Evolutionary conservation across 2,113 vertebrate genomes (phyloP), one percentile per base, ranked within the genome.

Genomic region (Recurvirostra avosetta): DNA sequence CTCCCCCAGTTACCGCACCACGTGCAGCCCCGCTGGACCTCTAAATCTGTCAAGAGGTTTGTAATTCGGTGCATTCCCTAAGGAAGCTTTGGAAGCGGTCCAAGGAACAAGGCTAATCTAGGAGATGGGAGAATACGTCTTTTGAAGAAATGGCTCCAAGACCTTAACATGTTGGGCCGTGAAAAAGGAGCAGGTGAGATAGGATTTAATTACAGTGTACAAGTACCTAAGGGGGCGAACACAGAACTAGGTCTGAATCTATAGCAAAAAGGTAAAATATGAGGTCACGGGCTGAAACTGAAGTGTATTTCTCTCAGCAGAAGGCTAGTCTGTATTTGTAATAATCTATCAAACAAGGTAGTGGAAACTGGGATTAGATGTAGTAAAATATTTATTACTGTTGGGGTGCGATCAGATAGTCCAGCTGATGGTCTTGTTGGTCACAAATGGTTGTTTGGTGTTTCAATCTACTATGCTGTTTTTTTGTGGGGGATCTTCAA

Each of bases 1-100:
- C 53, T 85, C 49, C 32, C 34, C 32, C 56, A 75, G 0, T 68
- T 92, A 94, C 5, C 94, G 94, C 66, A 82, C 70, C 83, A 92
- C 6, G 9, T 90, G 84, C 92, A 96, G 76, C 88, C 77, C 82
- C 1, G 3, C 75, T 93, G 88, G 92, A 95, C 86, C 40, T 94
- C 91, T 97, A 87, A 94, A 94, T 96, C 92, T 97, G 95, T 96
- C 93, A 94, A 91, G 91, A 94, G 55, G 43, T 94, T 94, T 96
- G 94, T 94, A 97, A 96, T 96, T 95, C 85, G 92, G 88, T 89
- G 71, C 90, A 88, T 94, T 96, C 97, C 94, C 95, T 93, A 87
- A 92, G 84, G 93, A 97, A 94, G 50, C 81, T 27, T 94, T 97
- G 97, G 94, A 97, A 92, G 32, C 27, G 6, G 23, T 92, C 96